Evolutionary conservation across 2,797 vertebrate species (phyloP).

Genomic region (Labroides dimidiatus): DNA sequence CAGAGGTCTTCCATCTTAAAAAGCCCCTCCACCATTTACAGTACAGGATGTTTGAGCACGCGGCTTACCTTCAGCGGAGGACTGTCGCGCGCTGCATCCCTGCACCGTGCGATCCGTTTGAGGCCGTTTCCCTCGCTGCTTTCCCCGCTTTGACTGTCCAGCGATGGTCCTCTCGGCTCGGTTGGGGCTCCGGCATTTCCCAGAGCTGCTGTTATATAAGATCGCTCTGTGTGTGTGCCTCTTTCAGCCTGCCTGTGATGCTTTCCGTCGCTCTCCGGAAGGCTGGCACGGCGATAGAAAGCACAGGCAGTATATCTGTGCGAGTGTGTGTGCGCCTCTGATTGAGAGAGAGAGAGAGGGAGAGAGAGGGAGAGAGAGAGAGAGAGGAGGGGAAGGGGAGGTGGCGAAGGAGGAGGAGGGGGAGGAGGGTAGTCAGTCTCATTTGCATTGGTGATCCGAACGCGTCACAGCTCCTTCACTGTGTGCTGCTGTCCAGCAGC

Average conservation of each 20-base stretch:
- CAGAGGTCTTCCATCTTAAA: slow-evolving; percentile 74
- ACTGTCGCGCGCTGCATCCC: slow-evolving; percentile 23
- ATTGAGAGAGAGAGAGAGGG: background rate
- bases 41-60: slow-evolving; percentile 20
- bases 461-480: slow-evolving; percentile 67
- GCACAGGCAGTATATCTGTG: slow-evolving; percentile 37
- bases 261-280: slow-evolving; percentile 60
- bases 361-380: slow-evolving; percentile 19
- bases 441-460: slow-evolving; percentile 79
- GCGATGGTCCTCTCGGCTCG: slow-evolving; percentile 46
- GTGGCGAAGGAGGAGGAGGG: background rate
- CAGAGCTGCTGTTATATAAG: slow-evolving; percentile 76
- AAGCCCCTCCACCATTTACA: slow-evolving; percentile 60
- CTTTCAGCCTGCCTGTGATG: slow-evolving; percentile 29
- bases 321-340: slow-evolving; percentile 16
- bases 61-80: slow-evolving; percentile 65
- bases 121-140: slow-evolving; percentile 28
- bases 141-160: slow-evolving; percentile 42
- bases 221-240: slow-evolving; percentile 37
- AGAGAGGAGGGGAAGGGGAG: background rate
- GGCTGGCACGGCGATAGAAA: slow-evolving; percentile 63
- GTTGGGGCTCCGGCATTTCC: slow-evolving; percentile 48
- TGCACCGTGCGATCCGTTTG: slow-evolving; percentile 13
- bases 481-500: slow-evolving; percentile 57
- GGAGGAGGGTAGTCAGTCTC: slow-evolving; percentile 45